These are phyloP conservation scores for Atrichornis clamosus DNA, from an alignment of 2,113 vertebrate species.

Conservation along the genomic window DNA sequence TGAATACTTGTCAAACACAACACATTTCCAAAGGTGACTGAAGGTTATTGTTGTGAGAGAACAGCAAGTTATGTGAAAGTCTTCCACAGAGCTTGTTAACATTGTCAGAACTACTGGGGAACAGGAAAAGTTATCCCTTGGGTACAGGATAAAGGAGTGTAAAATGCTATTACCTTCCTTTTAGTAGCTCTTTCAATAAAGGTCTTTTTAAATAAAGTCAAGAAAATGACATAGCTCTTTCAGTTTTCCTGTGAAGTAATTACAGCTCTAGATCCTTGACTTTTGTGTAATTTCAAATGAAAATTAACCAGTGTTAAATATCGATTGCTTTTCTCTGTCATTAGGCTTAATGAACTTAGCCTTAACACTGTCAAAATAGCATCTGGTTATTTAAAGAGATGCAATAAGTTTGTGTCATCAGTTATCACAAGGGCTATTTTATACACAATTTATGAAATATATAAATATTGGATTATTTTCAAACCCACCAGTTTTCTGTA, in stretches of 20 bases:
- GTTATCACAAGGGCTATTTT: neutral
- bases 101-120: neutral
- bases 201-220: neutral
- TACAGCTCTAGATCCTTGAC: neutral
- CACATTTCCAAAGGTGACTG: neutral
- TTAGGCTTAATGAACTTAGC: neutral
- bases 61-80: neutral
- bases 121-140: neutral
- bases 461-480: neutral
- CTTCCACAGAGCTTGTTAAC: neutral
- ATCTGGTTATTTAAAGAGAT: neutral
- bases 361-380: neutral
- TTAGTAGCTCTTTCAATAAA: neutral
- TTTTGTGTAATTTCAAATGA: neutral
- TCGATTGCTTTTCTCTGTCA: neutral
- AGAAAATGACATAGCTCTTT: neutral
- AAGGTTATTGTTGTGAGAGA: neutral
- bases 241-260: neutral
- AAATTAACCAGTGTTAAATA: slow-evolving; percentile 2
- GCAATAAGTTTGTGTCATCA: neutral
- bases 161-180: neutral
- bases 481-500: neutral
- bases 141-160: neutral
- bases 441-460: neutral
- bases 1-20: neutral